Percentiles rank a stretch among this genome's conserved stretches.
phyloP scores from a whole-genome alignment of 1,140 invertebrate genomes.

The Nasonia longicornis region DNA sequence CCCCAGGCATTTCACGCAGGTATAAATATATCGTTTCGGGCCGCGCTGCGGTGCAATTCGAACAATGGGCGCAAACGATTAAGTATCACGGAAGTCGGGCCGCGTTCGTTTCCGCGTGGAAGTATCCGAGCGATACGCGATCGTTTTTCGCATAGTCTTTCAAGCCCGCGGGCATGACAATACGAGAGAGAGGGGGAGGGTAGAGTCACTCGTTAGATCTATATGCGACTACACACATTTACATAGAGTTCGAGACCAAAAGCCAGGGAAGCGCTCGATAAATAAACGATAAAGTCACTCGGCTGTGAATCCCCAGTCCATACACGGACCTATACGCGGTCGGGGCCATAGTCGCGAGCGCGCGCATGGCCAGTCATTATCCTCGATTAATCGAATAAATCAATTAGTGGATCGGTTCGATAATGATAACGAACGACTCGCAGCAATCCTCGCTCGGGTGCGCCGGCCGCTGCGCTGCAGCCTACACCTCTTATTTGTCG shows the following conservation, averaged over 20 bases:
- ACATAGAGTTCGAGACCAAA: neutral
- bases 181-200: too few species aligned
- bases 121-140: neutral
- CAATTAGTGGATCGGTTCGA: constrained; percentile 58
- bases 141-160: neutral
- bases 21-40: neutral
- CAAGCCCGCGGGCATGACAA: neutral
- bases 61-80: neutral
- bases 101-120: neutral
- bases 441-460: constrained; percentile 37
- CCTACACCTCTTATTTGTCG: neutral
- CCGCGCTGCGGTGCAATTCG: too few species aligned
- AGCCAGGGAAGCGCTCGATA: constrained; percentile 46
- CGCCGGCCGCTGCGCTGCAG: constrained; percentile 32
- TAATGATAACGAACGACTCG: constrained; percentile 61
- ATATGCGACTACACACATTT: neutral
- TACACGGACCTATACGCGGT: neutral
- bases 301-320: constrained; percentile 35
- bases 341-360: constrained; percentile 25
- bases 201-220: too few species aligned
- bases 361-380: constrained; percentile 52
- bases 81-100: neutral
- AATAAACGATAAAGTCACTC: constrained; percentile 57
- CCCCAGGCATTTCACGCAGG: neutral
- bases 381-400: constrained; percentile 60